These are phyloP conservation scores for Papilio polytes DNA, from an alignment of 1,140 invertebrate species.

Conservation along the genomic window DNA sequence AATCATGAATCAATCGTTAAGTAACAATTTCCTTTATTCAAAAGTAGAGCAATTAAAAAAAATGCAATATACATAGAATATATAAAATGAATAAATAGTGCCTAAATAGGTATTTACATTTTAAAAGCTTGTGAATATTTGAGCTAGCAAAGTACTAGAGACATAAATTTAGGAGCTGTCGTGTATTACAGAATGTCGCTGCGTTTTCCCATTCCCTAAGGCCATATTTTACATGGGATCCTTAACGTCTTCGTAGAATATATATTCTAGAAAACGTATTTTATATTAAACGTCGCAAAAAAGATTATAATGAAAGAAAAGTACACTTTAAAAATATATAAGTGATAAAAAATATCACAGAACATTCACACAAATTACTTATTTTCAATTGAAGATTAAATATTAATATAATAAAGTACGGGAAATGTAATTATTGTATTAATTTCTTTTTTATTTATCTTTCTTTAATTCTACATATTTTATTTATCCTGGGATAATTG, in stretches of 20 bases:
- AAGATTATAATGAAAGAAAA: conserved; percentile 10
- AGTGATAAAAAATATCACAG: not conserved
- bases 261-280: conserved; percentile 25
- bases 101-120: conserved; percentile 28
- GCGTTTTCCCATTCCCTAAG: conserved; percentile 36
- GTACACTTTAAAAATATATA: not conserved
- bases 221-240: conserved; percentile 41
- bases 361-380: not conserved
- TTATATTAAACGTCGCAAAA: conserved; percentile 17
- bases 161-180: conserved; percentile 38
- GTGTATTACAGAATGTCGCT: conserved; percentile 39
- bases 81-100: not conserved
- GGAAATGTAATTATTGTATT: not conserved
- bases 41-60: no score
- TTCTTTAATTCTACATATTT: no score
- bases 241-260: conserved; percentile 36
- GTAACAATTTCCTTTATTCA: no score
- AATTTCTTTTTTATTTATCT: no score
- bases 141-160: conserved; percentile 23
- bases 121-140: conserved; percentile 32
- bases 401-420: no score
- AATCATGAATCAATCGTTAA: no score
- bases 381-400: not conserved
- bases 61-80: no score
- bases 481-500: no score